These are phyloP conservation scores for Mechanitis messenoides DNA, from an alignment of 2,888 invertebrate genomes.

Conservation along the genomic window DNA sequence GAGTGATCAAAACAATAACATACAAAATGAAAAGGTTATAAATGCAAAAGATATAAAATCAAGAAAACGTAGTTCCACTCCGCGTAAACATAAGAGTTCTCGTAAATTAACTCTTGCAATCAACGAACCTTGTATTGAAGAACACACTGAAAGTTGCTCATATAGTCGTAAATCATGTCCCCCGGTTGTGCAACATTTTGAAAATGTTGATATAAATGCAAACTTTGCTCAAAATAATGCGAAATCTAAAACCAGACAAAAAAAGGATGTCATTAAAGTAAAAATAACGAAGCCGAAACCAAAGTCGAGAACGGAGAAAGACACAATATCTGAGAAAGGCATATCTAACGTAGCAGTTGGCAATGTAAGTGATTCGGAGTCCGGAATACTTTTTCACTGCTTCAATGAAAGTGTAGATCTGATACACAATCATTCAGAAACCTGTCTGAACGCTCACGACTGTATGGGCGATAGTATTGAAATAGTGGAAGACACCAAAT, in stretches of 20 bases:
- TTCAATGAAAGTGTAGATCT: slow-evolving; percentile 51
- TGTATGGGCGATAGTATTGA: slow-evolving; percentile 55
- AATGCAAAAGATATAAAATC: slow-evolving; percentile 30
- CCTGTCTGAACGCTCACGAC: slow-evolving; percentile 58
- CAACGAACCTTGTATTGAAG: slow-evolving; percentile 45
- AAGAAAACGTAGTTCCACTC: slow-evolving; percentile 35
- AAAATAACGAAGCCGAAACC: slow-evolving; percentile 57
- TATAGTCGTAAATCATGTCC: slow-evolving; percentile 54
- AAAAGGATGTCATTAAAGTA: slow-evolving; percentile 63
- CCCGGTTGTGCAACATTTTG: slow-evolving; percentile 34
- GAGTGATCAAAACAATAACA: slow-evolving; percentile 26
- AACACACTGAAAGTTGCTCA: slow-evolving; percentile 49
- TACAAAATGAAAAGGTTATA: slow-evolving; percentile 31
- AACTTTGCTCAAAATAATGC: slow-evolving; percentile 13
- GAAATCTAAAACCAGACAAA: slow-evolving; percentile 40
- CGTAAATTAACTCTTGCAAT: slow-evolving; percentile 21
- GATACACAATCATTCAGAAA: slow-evolving; percentile 68
- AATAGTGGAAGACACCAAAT: slow-evolving; percentile 44
- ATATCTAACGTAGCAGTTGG: slow-evolving; percentile 36
- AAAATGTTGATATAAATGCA: slow-evolving; percentile 31
- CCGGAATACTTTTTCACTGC: slow-evolving; percentile 37
- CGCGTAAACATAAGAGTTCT: slow-evolving; percentile 29
- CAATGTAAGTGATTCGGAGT: slow-evolving; percentile 51
- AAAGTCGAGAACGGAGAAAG: slow-evolving; percentile 32
- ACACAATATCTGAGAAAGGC: slow-evolving; percentile 10